These are phyloP conservation scores for Aramus guarauna DNA, from an alignment of 2,113 vertebrate species.

Conservation along the genomic window DNA sequence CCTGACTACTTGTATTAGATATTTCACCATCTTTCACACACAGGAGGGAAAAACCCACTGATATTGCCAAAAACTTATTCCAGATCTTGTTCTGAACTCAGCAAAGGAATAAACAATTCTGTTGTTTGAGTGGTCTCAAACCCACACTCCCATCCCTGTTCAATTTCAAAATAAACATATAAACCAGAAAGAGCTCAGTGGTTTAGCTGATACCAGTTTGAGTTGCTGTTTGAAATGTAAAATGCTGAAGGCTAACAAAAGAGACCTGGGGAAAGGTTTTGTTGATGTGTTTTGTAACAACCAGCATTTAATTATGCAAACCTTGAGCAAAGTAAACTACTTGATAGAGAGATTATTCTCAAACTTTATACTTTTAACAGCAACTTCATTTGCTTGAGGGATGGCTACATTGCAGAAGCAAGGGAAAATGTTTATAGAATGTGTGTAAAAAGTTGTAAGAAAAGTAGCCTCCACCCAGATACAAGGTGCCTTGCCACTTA, in stretches of 20 bases:
- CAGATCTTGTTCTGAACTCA: background rate
- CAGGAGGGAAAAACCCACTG: background rate
- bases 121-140: background rate
- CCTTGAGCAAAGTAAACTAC: background rate
- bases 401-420: background rate
- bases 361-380: background rate
- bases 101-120: background rate
- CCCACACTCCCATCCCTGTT: background rate
- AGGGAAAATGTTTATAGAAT: background rate
- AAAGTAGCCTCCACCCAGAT: background rate
- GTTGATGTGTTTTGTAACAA: background rate
- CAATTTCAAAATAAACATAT: background rate
- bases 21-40: background rate
- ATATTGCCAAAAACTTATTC: background rate
- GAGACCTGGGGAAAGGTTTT: background rate
- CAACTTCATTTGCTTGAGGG: background rate
- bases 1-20: background rate
- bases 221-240: background rate
- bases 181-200: background rate
- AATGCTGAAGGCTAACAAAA: background rate
- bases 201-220: background rate
- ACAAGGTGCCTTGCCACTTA: too few species aligned
- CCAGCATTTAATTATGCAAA: background rate
- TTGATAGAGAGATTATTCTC: background rate
- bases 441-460: fast-evolving